Conservation (phyloP, 2,113 vertebrate genomes). For the Origma solitaria region DNA sequence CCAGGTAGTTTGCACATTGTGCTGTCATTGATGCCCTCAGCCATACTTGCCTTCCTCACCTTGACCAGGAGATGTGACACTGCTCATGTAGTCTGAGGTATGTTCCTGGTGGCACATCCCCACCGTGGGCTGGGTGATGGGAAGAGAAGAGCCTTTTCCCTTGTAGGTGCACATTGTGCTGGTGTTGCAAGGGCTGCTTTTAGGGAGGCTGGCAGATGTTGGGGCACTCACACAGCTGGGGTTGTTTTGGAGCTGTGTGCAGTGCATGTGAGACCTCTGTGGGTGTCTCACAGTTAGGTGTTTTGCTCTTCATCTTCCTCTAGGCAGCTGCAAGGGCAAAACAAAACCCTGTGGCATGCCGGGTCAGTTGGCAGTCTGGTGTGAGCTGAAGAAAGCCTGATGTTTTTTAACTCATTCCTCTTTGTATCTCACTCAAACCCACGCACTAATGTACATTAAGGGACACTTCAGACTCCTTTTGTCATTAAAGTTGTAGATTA, state of each 20-base stretch:
- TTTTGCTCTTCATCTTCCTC: background rate
- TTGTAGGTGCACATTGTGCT: background rate
- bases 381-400: background rate
- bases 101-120: background rate
- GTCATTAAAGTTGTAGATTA: background rate
- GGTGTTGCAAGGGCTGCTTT: background rate
- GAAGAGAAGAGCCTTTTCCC: background rate
- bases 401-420: background rate
- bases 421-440: background rate
- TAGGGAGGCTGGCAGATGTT: background rate
- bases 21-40: background rate
- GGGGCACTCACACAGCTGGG: background rate
- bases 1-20: fast-evolving
- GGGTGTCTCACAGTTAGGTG: background rate
- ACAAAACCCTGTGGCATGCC: fast-evolving
- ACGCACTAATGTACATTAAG: background rate
- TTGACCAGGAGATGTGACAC: background rate
- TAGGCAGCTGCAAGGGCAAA: background rate
- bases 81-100: background rate
- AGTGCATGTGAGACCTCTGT: background rate
- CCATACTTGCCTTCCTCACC: fast-evolving
- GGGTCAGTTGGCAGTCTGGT: background rate
- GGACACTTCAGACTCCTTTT: background rate
- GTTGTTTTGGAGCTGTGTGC: background rate
- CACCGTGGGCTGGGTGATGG: fast-evolving